Evolutionary conservation across 2,888 invertebrate genomes (phyloP).

Genomic region (Metopia argyrocephala): DNA sequence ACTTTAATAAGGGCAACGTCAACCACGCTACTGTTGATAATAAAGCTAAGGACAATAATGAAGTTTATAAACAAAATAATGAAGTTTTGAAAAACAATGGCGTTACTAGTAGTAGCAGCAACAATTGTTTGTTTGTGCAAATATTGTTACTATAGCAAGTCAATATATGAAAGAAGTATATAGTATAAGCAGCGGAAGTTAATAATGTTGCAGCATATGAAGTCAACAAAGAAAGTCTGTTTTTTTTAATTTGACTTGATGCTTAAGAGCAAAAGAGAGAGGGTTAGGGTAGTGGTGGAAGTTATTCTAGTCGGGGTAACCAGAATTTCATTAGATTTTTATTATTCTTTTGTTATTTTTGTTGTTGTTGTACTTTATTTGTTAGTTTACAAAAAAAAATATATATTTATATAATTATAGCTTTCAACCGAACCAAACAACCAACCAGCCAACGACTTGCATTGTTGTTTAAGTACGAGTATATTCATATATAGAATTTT

Average conservation of each 20-base stretch:
- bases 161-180: no score
- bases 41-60: constrained; percentile 31
- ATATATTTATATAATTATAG: constrained; percentile 49
- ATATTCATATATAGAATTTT: no score
- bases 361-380: constrained; percentile 18
- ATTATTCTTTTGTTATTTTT: constrained; percentile 21
- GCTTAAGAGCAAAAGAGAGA: no score
- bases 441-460: constrained; percentile 13
- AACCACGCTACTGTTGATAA: constrained; percentile 16
- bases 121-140: constrained; percentile 40
- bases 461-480: constrained; percentile 33
- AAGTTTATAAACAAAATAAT: constrained; percentile 38
- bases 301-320: constrained; percentile 58
- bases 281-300: constrained; percentile 19
- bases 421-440: constrained; percentile 40
- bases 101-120: constrained; percentile 32
- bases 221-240: constrained; percentile 31
- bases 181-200: not conserved
- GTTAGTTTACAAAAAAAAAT: constrained; percentile 17
- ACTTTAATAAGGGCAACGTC: constrained; percentile 16
- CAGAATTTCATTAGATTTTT: constrained; percentile 57
- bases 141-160: constrained; percentile 41
- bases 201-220: constrained; percentile 46
- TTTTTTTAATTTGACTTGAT: no score
- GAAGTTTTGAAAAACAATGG: constrained; percentile 2